phyloP scores from a whole-genome alignment of 2,113 vertebrate genomes.

The Elephas maximus region DNA sequence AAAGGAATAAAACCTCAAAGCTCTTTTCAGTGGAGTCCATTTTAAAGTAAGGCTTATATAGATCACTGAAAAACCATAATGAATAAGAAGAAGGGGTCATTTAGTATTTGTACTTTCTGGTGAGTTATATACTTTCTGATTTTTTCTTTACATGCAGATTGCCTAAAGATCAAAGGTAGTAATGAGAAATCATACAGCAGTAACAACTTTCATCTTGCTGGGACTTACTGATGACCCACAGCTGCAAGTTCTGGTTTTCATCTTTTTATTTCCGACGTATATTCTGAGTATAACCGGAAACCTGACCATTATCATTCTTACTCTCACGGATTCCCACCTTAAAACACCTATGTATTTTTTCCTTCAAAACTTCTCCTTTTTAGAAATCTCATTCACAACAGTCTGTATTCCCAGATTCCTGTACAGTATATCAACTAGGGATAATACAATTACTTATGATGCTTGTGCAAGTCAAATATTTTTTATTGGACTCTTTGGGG shows the following conservation, averaged over 20 bases:
- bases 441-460: background rate
- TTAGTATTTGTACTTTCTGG: no score
- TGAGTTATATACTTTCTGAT: background rate
- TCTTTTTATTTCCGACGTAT: constrained; percentile 62
- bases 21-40: background rate
- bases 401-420: constrained; percentile 66
- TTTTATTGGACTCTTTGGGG: background rate
- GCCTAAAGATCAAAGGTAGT: background rate
- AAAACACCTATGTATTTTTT: constrained; percentile 79
- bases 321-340: constrained; percentile 56
- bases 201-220: constrained; percentile 49
- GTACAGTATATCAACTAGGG: background rate
- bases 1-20: background rate
- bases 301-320: constrained; percentile 57
- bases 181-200: constrained; percentile 70
- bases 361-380: constrained; percentile 72
- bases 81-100: no score
- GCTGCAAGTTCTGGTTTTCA: constrained; percentile 61
- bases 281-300: constrained; percentile 45
- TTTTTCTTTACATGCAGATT: background rate
- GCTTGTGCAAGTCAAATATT: background rate
- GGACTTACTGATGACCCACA: constrained; percentile 63
- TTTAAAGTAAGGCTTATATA: no score
- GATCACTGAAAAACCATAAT: no score
- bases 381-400: constrained; percentile 74